Conservation (phyloP, 23 tunicate genomes). For the Oikopleura dioica region DNA sequence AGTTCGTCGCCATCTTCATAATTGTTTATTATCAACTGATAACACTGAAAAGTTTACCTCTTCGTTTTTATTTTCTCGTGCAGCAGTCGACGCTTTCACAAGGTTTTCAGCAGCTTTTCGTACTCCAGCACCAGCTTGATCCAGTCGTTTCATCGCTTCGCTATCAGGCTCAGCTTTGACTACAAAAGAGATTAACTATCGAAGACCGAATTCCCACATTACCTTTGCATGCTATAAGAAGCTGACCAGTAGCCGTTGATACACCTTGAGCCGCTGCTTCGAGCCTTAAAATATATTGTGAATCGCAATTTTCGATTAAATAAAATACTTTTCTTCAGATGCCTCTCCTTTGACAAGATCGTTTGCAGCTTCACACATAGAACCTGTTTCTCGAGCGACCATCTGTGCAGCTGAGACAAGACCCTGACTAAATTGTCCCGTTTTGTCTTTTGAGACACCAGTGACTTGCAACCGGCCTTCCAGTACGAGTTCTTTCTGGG, state of each 20-base stretch:
- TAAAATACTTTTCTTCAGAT: neutral
- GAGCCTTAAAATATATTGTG: conserved; percentile 14
- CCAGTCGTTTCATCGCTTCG: conserved; percentile 73
- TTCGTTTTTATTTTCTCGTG: conserved; percentile 36
- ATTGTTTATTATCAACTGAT: neutral
- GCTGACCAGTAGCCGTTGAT: conserved; percentile 69
- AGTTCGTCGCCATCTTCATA: neutral
- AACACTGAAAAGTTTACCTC: conserved; percentile 13
- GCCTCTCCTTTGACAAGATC: conserved; percentile 45
- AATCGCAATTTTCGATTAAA: too few species aligned
- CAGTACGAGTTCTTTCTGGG: conserved; percentile 70
- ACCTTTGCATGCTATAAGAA: conserved; percentile 62
- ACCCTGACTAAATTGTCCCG: conserved; percentile 79
- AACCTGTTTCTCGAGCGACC: conserved; percentile 82
- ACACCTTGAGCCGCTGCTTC: conserved; percentile 80
- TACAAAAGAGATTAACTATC: neutral
- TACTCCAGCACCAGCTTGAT: conserved; percentile 92
- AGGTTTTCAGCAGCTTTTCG: conserved; percentile 83
- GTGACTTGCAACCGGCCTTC: too few species aligned
- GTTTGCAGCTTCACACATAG: conserved; percentile 77
- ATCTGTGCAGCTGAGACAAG: conserved; percentile 79
- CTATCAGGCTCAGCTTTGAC: conserved; percentile 92
- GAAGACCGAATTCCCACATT: too few species aligned
- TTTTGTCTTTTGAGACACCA: neutral
- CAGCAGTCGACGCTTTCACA: conserved; percentile 65